Evolutionary conservation across 2,797 vertebrate species (phyloP).

Genomic region (Anisognathus igniventris): DNA sequence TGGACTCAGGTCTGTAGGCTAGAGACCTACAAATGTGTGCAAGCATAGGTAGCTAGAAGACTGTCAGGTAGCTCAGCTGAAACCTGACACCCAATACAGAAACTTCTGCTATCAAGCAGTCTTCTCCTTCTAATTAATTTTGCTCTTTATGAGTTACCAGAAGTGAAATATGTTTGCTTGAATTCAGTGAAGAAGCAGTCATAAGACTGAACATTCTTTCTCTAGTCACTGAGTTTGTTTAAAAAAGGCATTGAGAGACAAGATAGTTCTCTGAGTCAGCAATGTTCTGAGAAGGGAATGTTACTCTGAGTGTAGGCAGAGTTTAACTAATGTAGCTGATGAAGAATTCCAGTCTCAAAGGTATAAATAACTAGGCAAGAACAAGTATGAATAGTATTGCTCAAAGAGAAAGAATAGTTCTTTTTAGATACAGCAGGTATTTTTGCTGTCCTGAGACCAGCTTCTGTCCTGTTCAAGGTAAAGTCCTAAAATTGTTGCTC

Average conservation of each 20-base stretch:
- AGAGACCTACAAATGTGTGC: background rate
- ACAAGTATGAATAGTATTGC: background rate
- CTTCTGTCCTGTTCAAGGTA: background rate
- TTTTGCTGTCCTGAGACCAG: background rate
- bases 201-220: background rate
- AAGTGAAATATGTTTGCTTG: background rate
- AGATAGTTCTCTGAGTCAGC: background rate
- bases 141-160: background rate
- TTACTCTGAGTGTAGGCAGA: background rate
- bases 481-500: background rate
- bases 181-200: background rate
- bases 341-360: background rate
- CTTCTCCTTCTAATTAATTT: background rate
- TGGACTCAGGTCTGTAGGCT: background rate
- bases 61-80: background rate
- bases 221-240: background rate
- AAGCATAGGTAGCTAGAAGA: too few relatives aligned
- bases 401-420: background rate
- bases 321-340: background rate
- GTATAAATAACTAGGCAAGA: background rate
- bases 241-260: background rate
- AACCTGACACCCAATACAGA: too few relatives aligned
- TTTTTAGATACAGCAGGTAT: background rate
- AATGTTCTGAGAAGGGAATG: background rate
- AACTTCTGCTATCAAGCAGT: background rate